Percentiles rank a stretch among this genome's conserved stretches.
Evolutionary conservation across 2,113 vertebrate genomes (phyloP).

Genomic region (Bubo bubo): DNA sequence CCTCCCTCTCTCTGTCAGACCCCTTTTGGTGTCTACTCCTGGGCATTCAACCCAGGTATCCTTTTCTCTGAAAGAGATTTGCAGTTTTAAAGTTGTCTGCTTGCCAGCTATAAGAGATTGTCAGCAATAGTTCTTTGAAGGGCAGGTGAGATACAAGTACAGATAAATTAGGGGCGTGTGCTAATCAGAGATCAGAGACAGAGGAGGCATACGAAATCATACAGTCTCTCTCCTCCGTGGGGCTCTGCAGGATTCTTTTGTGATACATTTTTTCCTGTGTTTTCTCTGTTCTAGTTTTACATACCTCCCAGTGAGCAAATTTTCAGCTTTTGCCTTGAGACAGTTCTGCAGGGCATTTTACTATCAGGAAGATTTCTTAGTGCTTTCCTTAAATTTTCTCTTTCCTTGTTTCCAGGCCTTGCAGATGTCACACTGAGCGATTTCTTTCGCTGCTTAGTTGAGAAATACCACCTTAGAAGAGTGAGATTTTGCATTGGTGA

Average conservation of each 20-base stretch:
- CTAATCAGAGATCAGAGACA: conserved; percentile 14
- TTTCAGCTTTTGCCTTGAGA: background rate
- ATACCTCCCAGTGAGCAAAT: background rate
- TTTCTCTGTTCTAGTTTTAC: background rate
- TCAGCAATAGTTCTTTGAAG: conserved; percentile 5
- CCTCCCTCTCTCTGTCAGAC: accelerated
- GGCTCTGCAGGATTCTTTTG: background rate
- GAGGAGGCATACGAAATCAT: background rate
- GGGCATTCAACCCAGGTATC: background rate
- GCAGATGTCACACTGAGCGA: background rate
- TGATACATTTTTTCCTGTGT: background rate
- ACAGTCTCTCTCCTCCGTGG: background rate
- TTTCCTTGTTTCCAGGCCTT: background rate
- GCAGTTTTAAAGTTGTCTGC: background rate
- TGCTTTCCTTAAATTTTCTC: background rate
- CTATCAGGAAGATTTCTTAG: background rate
- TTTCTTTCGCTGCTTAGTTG: background rate
- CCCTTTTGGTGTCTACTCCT: background rate
- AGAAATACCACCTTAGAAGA: background rate
- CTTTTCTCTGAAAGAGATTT: background rate
- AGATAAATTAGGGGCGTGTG: conserved; percentile 9
- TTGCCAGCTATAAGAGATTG: background rate
- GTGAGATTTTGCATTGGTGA: background rate
- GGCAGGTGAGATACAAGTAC: background rate
- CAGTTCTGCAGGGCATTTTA: background rate